Base-by-base conservation (phyloP, 2,888 invertebrate species). In the Ophion ellenae region DNA sequence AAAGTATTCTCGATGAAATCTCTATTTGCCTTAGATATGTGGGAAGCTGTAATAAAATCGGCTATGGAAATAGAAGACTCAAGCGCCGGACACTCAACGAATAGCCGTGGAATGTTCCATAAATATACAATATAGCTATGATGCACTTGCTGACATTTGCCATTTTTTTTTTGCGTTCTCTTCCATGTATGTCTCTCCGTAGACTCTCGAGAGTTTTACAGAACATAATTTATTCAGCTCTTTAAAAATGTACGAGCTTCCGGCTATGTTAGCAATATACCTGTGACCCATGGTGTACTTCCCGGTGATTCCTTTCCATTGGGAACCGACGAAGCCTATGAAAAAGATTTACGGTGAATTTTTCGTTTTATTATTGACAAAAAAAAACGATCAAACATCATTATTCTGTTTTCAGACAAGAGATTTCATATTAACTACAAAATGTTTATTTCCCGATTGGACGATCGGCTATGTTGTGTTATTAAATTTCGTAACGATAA, bases 231-330 rank as follows among this genome's bases (percentile, higher is more conserved):
- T 87, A 87, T 90, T 81, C 81, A 28, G 63, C 61, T 77, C 59
- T 61, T 47, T 81, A 83, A 71, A 83, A 85, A 87, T 84, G 87
- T 86, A 89, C 80, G 79, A 47, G 82, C 88, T 89, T 89, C 78
- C 88, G 86, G 83, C 85, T 88, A 85, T 76, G 82, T 90, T 91
- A 91, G 93, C 92, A 93, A 94, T 91, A 88, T 94, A 94, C 94
- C 94, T 94, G 94, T 93, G 61, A 90, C 86, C 90, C 92, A 36
- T 20, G 53, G 90, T 32, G 88, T 78, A 87, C 92, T 93, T 90
- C 93, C 87, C 6, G 91, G 91, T 71, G 92, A 91, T 79, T 94
- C 94, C 81, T 88, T 86, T 75, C 89, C 92, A 84, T 90, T 93
- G 78, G 90, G 91, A 7, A 92, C 84, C 47, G 93, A 84, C 47